Base-by-base conservation (phyloP, 2,797 vertebrate genomes). In the Halcyon chelicuti region DNA sequence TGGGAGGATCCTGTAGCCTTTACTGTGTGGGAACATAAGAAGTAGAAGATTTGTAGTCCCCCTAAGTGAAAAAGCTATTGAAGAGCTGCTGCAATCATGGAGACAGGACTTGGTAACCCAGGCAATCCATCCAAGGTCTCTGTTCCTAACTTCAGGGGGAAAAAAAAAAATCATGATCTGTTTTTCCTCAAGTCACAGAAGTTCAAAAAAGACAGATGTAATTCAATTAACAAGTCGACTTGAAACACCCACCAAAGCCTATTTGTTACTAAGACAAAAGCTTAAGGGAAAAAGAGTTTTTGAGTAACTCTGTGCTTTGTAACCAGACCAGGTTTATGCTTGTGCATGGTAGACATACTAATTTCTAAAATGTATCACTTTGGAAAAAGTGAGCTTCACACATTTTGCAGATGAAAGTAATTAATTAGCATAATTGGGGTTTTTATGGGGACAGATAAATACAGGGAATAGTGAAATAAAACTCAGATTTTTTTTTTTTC, bases 51-150 rank as follows among this genome's bases (percentile, higher is more conserved):
- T 86, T 95, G 87, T 78, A 62, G 76, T 86, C 10, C 42, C 26
- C 14, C 8, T 47, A 86, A 86, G 82, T 77, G 72, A 93, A 94
- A 71, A 94, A 75, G 54, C 88, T 93, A 78, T 88, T 88, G 66
- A 93, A 90, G 39, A 62, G 37, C 58, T 78, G 40, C 73, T 90
- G 76, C 55, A 66, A 15, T 86, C 3, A 9, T 58, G n/a, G 86
- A 95, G 75, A 39, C 37, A 62, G 62, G 72, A n/a, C 26, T 75
- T 73, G 65, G 71, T 91, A 95, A 91, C 68, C 49, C 51, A 55
- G 78, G 81, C 68, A 89, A 93, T 94, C 52, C 54, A 78, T 75
- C 35, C 1, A 2, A 91, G 49, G 49, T 58, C 61, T 88, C 79
- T 75, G 52, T 88, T 88, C 26, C 66, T 83, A 44, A 86, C 70